phyloP scores from a whole-genome alignment of 2,888 invertebrate species.

The Melanchra persicariae region DNA sequence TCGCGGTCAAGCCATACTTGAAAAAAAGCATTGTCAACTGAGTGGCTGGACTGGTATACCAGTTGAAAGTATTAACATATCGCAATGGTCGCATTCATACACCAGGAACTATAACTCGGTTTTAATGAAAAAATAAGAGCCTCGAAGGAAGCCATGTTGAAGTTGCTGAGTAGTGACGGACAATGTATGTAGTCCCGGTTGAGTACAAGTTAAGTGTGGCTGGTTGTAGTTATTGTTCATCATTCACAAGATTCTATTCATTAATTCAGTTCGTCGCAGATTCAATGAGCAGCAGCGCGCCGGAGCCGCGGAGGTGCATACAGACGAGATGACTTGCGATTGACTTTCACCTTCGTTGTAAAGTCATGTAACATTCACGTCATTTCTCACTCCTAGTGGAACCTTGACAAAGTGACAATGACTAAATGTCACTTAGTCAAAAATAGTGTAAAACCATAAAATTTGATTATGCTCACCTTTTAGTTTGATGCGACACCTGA shows the following conservation, averaged over 20 bases:
- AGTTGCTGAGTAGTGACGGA: slow-evolving; percentile 20
- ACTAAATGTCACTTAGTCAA: slow-evolving; percentile 50
- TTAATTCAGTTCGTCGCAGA: slow-evolving; percentile 72
- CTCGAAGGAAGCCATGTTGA: slow-evolving; percentile 32
- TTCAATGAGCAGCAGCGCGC: slow-evolving; percentile 66
- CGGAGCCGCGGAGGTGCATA: slow-evolving; percentile 69
- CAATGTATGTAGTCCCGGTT: slow-evolving; percentile 22
- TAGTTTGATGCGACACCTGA: slow-evolving; percentile 61
- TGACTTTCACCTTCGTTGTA: slow-evolving; percentile 78
- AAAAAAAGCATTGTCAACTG: slow-evolving; percentile 58
- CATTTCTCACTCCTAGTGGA: slow-evolving; percentile 66
- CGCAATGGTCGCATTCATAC: slow-evolving; percentile 32
- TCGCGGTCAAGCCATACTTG: slow-evolving; percentile 64
- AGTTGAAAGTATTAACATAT: slow-evolving; percentile 57
- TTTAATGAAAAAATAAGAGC: slow-evolving; percentile 40
- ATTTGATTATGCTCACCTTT: slow-evolving; percentile 67
- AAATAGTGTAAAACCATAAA: slow-evolving; percentile 45
- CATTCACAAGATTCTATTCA: slow-evolving; percentile 71
- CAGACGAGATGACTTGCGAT: slow-evolving; percentile 73
- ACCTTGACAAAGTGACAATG: slow-evolving; percentile 46
- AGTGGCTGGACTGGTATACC: slow-evolving; percentile 56
- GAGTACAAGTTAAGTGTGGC: slow-evolving; percentile 38
- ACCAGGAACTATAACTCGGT: slow-evolving; percentile 44
- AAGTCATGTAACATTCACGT: slow-evolving; percentile 73
- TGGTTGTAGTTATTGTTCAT: slow-evolving; percentile 58